These are phyloP conservation scores for Oscheius sp. DNA, from an alignment of 2,888 invertebrate genomes.

Conservation along the genomic window DNA sequence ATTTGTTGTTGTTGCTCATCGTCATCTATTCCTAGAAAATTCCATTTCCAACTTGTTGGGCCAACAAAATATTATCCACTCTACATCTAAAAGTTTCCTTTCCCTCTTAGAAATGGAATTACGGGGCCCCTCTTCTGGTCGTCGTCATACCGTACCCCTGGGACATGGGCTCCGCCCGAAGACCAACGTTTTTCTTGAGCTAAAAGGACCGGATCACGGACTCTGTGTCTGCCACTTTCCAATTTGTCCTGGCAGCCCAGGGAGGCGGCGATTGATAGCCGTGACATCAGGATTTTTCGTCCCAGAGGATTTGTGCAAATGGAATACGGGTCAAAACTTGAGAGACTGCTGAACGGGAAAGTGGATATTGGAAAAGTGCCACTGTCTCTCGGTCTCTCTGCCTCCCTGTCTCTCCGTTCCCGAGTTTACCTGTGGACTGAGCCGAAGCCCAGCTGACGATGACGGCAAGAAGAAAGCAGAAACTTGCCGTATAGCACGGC, in stretches of 20 bases:
- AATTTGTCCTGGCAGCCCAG: not conserved
- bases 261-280: slow-evolving; percentile 33
- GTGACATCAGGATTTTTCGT: slow-evolving; percentile 26
- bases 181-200: too few relatives aligned
- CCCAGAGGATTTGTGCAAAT: slow-evolving; percentile 11
- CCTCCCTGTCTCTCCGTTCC: not conserved
- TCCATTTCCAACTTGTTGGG: not conserved
- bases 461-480: slow-evolving; percentile 32
- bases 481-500: slow-evolving; percentile 36
- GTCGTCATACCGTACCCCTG: slow-evolving; percentile 20
- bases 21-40: slow-evolving; percentile 20
- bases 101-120: not conserved
- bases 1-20: slow-evolving; percentile 5
- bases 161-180: not conserved
- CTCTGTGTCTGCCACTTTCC: too few relatives aligned
- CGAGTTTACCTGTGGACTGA: slow-evolving; percentile 21
- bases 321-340: slow-evolving; percentile 5
- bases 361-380: not conserved
- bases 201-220: too few relatives aligned
- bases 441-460: slow-evolving; percentile 21
- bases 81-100: not conserved
- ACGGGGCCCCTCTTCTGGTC: not conserved
- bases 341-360: not conserved
- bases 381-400: too few relatives aligned
- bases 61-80: not conserved